phyloP scores from a whole-genome alignment of 2,113 vertebrate species.

The Prolemur simus region DNA sequence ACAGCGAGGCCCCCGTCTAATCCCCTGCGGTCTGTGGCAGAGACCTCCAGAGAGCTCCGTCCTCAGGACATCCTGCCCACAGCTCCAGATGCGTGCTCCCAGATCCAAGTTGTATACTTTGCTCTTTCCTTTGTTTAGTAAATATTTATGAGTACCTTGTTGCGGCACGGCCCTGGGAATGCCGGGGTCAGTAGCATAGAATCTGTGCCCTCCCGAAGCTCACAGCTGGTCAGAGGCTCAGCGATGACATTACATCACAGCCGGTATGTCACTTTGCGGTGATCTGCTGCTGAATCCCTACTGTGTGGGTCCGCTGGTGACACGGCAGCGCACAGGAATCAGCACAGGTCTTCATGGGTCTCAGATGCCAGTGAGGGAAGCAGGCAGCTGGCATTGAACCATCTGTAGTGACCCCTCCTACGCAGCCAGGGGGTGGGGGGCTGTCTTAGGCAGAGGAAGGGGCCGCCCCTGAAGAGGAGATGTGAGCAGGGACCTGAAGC shows the following conservation, averaged over 20 bases:
- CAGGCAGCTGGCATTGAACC: neutral
- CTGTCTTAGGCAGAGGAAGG: neutral
- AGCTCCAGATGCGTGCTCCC: neutral
- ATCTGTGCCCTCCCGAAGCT: neutral
- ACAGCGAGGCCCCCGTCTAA: neutral
- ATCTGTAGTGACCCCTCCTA: neutral
- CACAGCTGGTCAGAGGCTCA: neutral
- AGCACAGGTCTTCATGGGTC: neutral
- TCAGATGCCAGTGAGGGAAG: neutral
- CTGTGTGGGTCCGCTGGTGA: neutral
- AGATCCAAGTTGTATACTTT: neutral
- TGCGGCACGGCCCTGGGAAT: neutral
- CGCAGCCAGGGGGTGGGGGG: too few relatives aligned
- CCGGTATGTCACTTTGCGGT: neutral
- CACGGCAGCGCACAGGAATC: neutral
- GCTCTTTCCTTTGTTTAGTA: neutral
- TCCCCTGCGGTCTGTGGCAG: neutral
- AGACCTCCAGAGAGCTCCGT: rapidly evolving
- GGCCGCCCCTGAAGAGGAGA: neutral
- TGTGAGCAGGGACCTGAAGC: neutral
- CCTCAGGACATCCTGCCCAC: neutral
- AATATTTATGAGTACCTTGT: neutral
- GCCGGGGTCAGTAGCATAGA: rapidly evolving
- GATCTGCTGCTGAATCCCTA: neutral
- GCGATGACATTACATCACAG: rapidly evolving